phyloP scores from a whole-genome alignment of 2,113 vertebrate species.

The Malurus alboscapulatus region DNA sequence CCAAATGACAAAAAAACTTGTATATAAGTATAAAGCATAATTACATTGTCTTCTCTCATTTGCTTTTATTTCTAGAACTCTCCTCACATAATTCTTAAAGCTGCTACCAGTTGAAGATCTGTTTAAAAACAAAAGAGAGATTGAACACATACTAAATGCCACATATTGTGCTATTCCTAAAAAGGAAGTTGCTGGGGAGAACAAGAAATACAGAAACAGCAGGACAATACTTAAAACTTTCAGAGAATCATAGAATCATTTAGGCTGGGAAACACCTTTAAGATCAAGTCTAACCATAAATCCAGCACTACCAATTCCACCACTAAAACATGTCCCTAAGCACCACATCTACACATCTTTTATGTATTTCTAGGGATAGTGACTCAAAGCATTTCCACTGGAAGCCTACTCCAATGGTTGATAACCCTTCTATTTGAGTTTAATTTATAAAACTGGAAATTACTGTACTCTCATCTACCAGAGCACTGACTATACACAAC shows the following conservation, averaged over 20 bases:
- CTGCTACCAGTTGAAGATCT: background rate
- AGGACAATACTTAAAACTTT: background rate
- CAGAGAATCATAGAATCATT: background rate
- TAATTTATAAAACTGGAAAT: background rate
- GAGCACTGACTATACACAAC: background rate
- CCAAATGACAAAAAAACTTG: background rate
- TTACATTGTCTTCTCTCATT: background rate
- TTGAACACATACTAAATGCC: background rate
- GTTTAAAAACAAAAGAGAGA: slow-evolving; percentile 18
- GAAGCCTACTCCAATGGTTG: background rate
- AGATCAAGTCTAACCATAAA: background rate
- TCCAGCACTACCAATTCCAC: background rate
- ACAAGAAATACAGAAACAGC: background rate
- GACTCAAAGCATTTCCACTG: background rate
- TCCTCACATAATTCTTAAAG: slow-evolving; percentile 19
- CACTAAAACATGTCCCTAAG: background rate
- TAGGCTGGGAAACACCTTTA: background rate
- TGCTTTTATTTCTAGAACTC: background rate
- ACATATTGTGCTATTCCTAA: background rate
- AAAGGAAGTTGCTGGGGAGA: background rate
- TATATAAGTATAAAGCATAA: background rate
- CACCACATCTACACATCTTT: background rate
- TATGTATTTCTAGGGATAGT: background rate
- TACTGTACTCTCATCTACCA: background rate
- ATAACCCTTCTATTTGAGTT: background rate